Evolutionary conservation across 2,888 invertebrate genomes (phyloP).

Genomic region (Zaprionus obscuricornis): DNA sequence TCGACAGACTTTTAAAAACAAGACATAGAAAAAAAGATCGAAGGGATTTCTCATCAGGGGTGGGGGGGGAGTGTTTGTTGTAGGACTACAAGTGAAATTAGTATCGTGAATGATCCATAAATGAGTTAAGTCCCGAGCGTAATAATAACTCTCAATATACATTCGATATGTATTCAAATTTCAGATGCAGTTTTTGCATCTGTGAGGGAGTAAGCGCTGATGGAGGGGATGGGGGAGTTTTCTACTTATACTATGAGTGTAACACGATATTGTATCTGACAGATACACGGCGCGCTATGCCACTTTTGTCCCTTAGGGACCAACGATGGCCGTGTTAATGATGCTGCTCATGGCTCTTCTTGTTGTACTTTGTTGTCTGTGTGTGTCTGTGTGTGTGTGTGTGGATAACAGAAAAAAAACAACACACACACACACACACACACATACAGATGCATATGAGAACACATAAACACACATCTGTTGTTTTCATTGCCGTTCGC

Average conservation of each 20-base stretch:
- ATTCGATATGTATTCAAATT: slow-evolving; percentile 75
- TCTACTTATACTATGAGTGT: slow-evolving; percentile 31
- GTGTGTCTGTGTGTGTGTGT: background rate
- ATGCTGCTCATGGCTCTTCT: slow-evolving; percentile 46
- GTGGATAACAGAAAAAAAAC: slow-evolving; percentile 3
- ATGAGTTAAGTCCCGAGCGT: slow-evolving; percentile 56
- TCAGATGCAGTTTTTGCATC: slow-evolving; percentile 28
- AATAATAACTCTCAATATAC: slow-evolving; percentile 42
- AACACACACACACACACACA: background rate
- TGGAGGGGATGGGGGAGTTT: no score
- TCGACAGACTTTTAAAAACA: slow-evolving; percentile 2
- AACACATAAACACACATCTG: slow-evolving; percentile 39
- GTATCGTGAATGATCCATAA: slow-evolving; percentile 44
- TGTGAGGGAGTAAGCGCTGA: no score
- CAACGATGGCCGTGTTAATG: slow-evolving; percentile 55
- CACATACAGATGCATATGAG: no score
- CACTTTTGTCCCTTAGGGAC: slow-evolving; percentile 41
- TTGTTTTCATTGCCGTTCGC: slow-evolving; percentile 47
- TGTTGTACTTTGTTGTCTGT: slow-evolving; percentile 5
- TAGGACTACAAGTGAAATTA: slow-evolving; percentile 13
- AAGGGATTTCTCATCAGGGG: background rate
- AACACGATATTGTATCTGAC: slow-evolving; percentile 72
- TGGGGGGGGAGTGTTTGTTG: background rate
- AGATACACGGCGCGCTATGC: slow-evolving; percentile 72
- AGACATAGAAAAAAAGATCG: no score